Evolutionary conservation across 2,888 invertebrate species (phyloP).

Genomic region (Pimpla rufipes): DNA sequence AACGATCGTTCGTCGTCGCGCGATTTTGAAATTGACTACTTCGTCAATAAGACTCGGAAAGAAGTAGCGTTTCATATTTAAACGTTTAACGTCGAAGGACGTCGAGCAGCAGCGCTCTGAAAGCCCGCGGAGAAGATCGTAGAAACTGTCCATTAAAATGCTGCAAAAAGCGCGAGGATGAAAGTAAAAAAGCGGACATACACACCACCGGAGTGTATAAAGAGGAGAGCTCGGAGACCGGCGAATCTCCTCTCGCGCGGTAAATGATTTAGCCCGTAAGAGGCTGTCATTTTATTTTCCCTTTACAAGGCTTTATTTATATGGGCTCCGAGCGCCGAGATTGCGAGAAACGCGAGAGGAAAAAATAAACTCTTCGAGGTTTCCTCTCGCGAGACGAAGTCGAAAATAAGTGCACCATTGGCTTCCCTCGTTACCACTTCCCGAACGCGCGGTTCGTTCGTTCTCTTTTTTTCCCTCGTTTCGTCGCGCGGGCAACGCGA

Average conservation of each 20-base stretch:
- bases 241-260: constrained; percentile 14
- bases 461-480: constrained; percentile 4
- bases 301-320: not conserved
- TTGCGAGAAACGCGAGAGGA: not conserved
- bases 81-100: not conserved
- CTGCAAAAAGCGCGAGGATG: not conserved
- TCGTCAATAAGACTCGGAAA: too few relatives aligned
- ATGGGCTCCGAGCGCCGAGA: not conserved
- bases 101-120: not conserved
- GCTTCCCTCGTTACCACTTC: constrained; percentile 20
- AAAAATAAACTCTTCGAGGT: not conserved
- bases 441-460: not conserved
- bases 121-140: not conserved
- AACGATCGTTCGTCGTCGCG: too few relatives aligned
- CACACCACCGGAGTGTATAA: not conserved
- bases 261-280: not conserved
- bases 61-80: too few relatives aligned
- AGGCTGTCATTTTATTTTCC: not conserved
- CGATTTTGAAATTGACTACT: too few relatives aligned
- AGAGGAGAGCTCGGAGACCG: not conserved
- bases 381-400: constrained; percentile 26
- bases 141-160: not conserved
- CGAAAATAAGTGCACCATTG: not conserved
- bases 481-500: constrained; percentile 4
- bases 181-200: constrained; percentile 6